These are phyloP conservation scores for Microplitis mediator DNA, from an alignment of 1,140 invertebrate species.

Conservation along the genomic window DNA sequence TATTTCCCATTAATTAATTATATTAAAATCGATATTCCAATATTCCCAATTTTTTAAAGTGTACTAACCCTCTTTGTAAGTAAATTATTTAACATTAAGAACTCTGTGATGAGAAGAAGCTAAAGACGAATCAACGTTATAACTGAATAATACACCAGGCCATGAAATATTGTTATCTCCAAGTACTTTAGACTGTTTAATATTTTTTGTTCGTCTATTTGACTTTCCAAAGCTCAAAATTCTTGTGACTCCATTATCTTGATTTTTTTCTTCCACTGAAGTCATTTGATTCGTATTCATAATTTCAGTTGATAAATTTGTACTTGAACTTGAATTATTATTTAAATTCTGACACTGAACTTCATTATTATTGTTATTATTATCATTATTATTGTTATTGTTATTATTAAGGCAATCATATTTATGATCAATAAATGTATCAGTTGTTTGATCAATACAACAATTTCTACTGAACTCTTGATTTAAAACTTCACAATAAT, in stretches of 20 bases:
- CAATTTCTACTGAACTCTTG: constrained; percentile 10
- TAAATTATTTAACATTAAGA: constrained; percentile 29
- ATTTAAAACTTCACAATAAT: constrained; percentile 37
- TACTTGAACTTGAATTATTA: background rate
- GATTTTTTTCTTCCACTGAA: constrained; percentile 4
- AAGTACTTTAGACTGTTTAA: constrained; percentile 11
- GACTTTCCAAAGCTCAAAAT: constrained; percentile 18
- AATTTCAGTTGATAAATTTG: background rate
- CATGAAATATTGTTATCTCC: constrained; percentile 39
- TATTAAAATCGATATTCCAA: background rate
- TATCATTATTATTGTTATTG: no score
- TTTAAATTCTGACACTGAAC: background rate
- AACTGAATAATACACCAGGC: constrained; percentile 40
- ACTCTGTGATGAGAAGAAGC: constrained; percentile 30
- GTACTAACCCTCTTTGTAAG: background rate
- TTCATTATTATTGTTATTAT: constrained; percentile 1
- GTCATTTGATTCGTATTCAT: background rate
- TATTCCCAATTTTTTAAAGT: background rate
- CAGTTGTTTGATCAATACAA: constrained; percentile 23
- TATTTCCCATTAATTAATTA: no score
- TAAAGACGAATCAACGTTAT: constrained; percentile 27
- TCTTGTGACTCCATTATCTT: constrained; percentile 8
- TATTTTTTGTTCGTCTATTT: constrained; percentile 14
- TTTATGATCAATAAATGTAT: no score
- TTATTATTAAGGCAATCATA: no score